A percentile compares a stretch with the other conserved stretches of the same genome.
Evolutionary conservation across 2,888 invertebrate genomes (phyloP).

Genomic region (Sarcophaga rosellei): DNA sequence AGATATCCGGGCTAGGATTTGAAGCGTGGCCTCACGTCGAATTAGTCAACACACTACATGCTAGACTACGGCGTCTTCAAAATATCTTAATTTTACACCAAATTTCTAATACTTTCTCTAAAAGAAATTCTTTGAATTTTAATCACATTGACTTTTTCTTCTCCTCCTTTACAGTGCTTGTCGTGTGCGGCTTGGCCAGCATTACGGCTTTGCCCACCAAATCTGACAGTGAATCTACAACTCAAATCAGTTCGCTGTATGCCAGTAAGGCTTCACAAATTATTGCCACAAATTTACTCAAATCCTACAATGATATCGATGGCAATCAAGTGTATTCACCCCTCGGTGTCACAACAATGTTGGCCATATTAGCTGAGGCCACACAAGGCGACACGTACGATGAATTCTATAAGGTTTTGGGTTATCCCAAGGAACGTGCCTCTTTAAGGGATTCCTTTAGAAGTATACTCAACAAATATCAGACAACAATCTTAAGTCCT

Average conservation of each 20-base stretch:
- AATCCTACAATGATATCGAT: constrained; percentile 79
- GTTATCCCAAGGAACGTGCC: constrained; percentile 82
- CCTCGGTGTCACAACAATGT: constrained; percentile 84
- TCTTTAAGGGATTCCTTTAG: constrained; percentile 75
- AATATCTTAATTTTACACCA: no score
- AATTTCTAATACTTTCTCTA: no score
- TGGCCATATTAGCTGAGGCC: constrained; percentile 86
- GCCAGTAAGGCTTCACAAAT: constrained; percentile 78
- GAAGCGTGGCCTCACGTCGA: no score
- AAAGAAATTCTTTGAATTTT: neutral
- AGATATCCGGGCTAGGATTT: no score
- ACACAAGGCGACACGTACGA: constrained; percentile 84
- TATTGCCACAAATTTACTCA: constrained; percentile 78
- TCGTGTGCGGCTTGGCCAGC: constrained; percentile 65
- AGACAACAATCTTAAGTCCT: constrained; percentile 71
- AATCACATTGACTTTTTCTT: neutral
- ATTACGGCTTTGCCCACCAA: constrained; percentile 51
- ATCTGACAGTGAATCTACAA: constrained; percentile 17
- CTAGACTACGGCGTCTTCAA: no score
- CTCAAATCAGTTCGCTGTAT: constrained; percentile 63
- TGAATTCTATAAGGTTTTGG: constrained; percentile 83
- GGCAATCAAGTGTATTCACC: constrained; percentile 86
- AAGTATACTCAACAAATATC: constrained; percentile 74
- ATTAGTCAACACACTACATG: no score
- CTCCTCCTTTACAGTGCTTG: constrained; percentile 59